Evolutionary conservation across 2,113 vertebrate species (phyloP).

Genomic region (Lontra canadensis): DNA sequence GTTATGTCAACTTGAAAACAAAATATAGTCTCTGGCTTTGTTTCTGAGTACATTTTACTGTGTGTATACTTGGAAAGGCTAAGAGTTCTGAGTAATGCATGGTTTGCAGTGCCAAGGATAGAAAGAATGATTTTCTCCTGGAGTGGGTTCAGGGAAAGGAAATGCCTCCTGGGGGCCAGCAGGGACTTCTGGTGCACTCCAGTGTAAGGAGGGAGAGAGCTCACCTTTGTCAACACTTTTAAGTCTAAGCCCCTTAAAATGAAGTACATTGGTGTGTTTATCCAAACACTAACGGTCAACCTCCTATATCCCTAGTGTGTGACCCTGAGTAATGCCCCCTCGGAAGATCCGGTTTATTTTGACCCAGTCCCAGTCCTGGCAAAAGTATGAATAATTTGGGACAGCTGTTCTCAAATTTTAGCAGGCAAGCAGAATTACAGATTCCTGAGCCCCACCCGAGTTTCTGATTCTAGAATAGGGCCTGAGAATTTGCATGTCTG

Average conservation of each 20-base stretch:
- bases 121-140: background rate
- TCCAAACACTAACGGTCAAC: accelerated
- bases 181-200: background rate
- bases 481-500: background rate
- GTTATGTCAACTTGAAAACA: background rate
- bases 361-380: background rate
- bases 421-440: background rate
- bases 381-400: background rate
- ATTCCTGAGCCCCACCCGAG: background rate
- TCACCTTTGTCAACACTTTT: background rate
- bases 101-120: background rate
- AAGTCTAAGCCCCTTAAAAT: background rate
- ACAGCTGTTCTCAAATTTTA: background rate
- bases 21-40: background rate
- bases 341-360: background rate
- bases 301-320: background rate
- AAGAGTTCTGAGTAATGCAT: background rate
- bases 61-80: background rate
- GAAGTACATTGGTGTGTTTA: background rate
- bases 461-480: background rate
- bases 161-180: background rate
- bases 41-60: background rate
- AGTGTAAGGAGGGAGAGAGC: background rate
- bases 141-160: background rate
- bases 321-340: background rate